Evolutionary conservation across 2,797 vertebrate species (phyloP), one percentile per base, ranked within the genome.

Genomic region (Phylloscopus collybita): DNA sequence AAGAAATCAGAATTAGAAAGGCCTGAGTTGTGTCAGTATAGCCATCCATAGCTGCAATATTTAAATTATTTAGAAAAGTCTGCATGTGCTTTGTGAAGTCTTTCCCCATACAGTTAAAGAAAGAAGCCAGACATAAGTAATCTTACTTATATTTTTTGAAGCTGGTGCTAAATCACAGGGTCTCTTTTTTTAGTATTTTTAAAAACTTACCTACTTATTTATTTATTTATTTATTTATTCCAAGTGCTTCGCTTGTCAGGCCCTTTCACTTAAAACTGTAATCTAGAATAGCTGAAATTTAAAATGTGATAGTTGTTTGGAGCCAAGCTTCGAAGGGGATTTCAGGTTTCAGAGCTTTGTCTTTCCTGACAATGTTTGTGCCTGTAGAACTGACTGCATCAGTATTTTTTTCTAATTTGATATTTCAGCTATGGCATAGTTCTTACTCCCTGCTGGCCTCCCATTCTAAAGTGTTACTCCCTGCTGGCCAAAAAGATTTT

Each of bases 331-430:
- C 18, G 18, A 95, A 89, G 76, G 71, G 40, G 59, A 60, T 95
- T 95, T 95, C 80, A 47, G 36, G n/a, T 91, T 96, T 96, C 84
- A 96, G 74, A 94, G 82, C 84, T 95, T 89, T 94, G 86, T 74
- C 47, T 67, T 95, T 95, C 65, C 49, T 78, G 78, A 85, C 56
- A 85, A n/a, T 95, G 74, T 95, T 91, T 84, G 62, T 73, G 69
- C 73, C 56, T 79, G 61, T 86, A 86, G 85, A 90, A 85, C 59
- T 62, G 80, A 81, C 64, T 88, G 65, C 67, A 50, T 94, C 54
- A 64, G 59, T 95, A 80, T 69, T 90, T 86, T 90, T 95, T 94
- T 17, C 12, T 30, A 78, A 83, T 90, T 67, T 85, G 81, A 25
- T 89, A 75, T 62, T 90, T 92, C 69, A 86, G 38, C 81, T 88